phyloP scores from a whole-genome alignment of 2,797 vertebrate species.

The Anabacerthia variegaticeps region DNA sequence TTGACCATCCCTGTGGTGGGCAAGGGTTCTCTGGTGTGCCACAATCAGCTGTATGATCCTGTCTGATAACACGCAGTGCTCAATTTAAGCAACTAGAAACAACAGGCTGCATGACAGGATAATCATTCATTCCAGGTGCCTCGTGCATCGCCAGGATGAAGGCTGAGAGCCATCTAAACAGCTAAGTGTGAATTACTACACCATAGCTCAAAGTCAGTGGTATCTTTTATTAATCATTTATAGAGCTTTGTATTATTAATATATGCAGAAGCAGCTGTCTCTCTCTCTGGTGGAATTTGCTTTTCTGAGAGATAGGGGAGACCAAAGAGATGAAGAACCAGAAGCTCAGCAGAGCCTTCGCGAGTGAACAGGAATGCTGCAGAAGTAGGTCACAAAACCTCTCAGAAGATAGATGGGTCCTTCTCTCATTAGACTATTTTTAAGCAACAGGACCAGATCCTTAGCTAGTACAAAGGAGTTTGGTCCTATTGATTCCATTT shows the following conservation, averaged over 20 bases:
- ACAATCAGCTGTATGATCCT: background rate
- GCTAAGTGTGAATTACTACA: slow-evolving; percentile 46
- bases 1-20: background rate
- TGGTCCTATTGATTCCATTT: background rate
- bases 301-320: background rate
- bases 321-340: background rate
- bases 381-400: background rate
- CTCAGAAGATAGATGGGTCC: background rate
- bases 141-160: background rate
- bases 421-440: background rate
- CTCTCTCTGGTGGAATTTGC: slow-evolving; percentile 7
- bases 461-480: background rate
- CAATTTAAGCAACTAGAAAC: slow-evolving; percentile 25
- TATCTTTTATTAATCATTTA: slow-evolving; percentile 47
- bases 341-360: background rate
- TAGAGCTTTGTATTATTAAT: slow-evolving; percentile 24
- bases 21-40: background rate
- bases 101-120: slow-evolving; percentile 1
- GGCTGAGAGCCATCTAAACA: slow-evolving; percentile 31
- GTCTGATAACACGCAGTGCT: background rate
- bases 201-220: slow-evolving; percentile 32
- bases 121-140: slow-evolving; percentile 13
- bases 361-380: background rate
- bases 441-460: background rate
- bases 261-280: slow-evolving; percentile 45